Base-by-base conservation (phyloP, 2,888 invertebrate genomes). In the Drosophila sordidula region DNA sequence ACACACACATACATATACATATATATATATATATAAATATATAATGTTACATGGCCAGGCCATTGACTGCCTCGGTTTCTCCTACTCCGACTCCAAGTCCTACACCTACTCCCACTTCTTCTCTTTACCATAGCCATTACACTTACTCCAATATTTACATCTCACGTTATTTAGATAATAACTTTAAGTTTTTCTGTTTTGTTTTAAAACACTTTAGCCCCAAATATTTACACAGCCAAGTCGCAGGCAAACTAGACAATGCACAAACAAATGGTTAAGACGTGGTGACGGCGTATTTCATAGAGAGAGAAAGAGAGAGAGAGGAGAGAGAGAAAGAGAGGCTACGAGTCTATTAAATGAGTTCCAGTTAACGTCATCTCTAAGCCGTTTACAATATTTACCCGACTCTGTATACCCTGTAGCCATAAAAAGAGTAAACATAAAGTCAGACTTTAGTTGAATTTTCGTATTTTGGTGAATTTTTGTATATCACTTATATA, bases 141-240 rank as follows among this genome's bases (percentile, higher is more conserved):
- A 72, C 72, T 69, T 51, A 62, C 58, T 46, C 41, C 51, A 61
- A 74, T 84, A 85, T 87, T 81, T 80, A 78, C 85, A 85, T 65
- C 56, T 66, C 68, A 70, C 74, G 77, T 66, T 87, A 81, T 87
- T 81, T 84, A 80, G 81, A 80, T 73, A 87, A 80, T 87, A 87
- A 76, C 44, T 74, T 74, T 29, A 78, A 78, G 68, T 73, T 82
- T 83, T 57, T 72, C 64, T 80, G 50, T 71, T 62, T 47, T 22
- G 36, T 34, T 44, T 59, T 49, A 58, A 54, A 74, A 78, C 47
- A 59, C 64, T 70, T 56, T 49, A 55, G 73, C 16, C 25, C 38
- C 75, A 85, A 82, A 87, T 82, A 82, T 82, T 85, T 75, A 68
- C 75, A 32, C 58, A 67, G 73, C 54, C 59, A 85, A 78, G 61